These are phyloP conservation scores for Oscheius sp. DNA, from an alignment of 2,888 invertebrate genomes.

Conservation along the genomic window DNA sequence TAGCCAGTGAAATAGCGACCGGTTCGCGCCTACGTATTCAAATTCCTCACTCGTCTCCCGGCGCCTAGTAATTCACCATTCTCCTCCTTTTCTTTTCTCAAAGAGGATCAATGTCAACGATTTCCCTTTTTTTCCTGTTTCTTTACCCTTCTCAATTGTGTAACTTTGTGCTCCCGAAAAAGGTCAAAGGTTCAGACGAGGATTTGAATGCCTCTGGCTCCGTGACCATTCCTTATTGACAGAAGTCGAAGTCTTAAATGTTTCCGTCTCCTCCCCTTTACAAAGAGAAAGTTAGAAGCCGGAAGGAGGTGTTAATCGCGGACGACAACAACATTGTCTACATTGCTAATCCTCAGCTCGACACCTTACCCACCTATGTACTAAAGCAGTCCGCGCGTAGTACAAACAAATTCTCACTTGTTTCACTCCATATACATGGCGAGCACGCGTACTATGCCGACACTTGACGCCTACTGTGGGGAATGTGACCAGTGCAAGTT, in stretches of 20 bases:
- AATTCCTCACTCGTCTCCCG: conserved; percentile 30
- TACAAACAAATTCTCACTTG: conserved; percentile 35
- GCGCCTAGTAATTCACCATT: conserved; percentile 24
- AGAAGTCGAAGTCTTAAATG: background rate
- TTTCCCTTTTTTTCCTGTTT: background rate
- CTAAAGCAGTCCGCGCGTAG: conserved; percentile 20
- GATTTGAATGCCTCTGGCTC: background rate
- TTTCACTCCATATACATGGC: conserved; percentile 27
- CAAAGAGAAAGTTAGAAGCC: conserved; percentile 16
- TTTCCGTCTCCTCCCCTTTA: background rate
- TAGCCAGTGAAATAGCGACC: conserved; percentile 32
- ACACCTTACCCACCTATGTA: conserved; percentile 18
- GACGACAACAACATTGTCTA: conserved; percentile 31
- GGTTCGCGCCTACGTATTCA: conserved; percentile 36
- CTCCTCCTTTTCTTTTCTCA: background rate
- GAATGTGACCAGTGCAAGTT: too few species aligned
- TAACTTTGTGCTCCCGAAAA: background rate
- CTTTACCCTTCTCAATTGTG: background rate
- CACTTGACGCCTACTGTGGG: conserved; percentile 18
- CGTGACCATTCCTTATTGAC: conserved; percentile 8
- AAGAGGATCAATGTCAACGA: background rate
- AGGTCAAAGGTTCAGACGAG: background rate
- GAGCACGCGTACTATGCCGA: conserved; percentile 29
- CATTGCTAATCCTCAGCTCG: conserved; percentile 29
- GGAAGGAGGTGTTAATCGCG: conserved; percentile 33